These are phyloP conservation scores for Cynodonichthys magdalenae DNA, from an alignment of 2,797 vertebrate species.

Conservation along the genomic window DNA sequence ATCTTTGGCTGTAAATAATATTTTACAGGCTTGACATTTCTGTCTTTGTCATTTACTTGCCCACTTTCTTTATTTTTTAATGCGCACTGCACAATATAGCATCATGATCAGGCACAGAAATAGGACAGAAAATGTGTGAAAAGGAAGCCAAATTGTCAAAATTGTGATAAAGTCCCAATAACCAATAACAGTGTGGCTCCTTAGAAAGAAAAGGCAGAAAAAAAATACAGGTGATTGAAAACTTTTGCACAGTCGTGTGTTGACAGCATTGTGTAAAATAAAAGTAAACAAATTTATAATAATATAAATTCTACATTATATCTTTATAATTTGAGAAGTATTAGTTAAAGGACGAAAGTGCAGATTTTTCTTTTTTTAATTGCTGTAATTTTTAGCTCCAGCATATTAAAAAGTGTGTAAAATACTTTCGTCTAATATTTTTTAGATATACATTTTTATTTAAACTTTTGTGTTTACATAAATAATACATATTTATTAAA, in stretches of 20 bases:
- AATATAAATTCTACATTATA: no score
- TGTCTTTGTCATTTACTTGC: not conserved
- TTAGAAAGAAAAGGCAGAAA: not conserved
- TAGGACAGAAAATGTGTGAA: not conserved
- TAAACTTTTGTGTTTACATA: conserved; percentile 16
- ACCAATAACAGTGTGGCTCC: not conserved
- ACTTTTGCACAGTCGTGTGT: not conserved
- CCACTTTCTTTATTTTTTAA: not conserved
- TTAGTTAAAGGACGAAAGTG: conserved; percentile 1
- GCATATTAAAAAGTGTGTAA: conserved; percentile 29
- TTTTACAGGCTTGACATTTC: no score
- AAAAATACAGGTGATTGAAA: not conserved
- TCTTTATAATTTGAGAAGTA: no score
- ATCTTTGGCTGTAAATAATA: no score
- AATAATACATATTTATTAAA: conserved; percentile 37
- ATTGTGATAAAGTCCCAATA: not conserved
- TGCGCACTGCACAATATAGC: not conserved
- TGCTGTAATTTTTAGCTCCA: conserved; percentile 19
- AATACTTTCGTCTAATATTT: conserved; percentile 2
- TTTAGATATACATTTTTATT: conserved; percentile 32
- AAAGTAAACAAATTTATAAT: no score
- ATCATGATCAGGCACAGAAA: not conserved
- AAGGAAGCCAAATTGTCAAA: not conserved
- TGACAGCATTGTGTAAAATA: not conserved
- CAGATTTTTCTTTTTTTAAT: conserved; percentile 37